A percentile compares a stretch with the other conserved stretches of the same genome.
Conservation (phyloP, 1,140 invertebrate species). For the Argopecten irradians region DNA sequence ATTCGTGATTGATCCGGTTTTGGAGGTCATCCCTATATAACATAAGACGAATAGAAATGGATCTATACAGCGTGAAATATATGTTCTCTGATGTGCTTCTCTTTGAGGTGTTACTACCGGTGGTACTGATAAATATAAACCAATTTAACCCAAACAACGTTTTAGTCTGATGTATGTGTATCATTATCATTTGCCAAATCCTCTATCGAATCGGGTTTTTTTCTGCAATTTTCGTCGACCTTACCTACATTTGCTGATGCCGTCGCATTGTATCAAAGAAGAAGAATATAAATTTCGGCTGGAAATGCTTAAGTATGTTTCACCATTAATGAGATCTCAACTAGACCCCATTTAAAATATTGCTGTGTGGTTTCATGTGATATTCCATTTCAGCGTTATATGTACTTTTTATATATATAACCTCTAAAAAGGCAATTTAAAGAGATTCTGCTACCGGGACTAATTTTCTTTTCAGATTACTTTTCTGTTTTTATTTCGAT, state of each 20-base stretch:
- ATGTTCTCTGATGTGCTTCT: background rate
- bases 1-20: background rate
- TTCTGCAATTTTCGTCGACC: background rate
- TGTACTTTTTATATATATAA: background rate
- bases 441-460: background rate
- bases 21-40: background rate
- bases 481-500: background rate
- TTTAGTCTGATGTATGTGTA: background rate
- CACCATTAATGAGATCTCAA: background rate
- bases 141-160: background rate
- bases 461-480: background rate
- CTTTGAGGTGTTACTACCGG: background rate
- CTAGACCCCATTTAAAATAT: background rate
- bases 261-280: too few relatives aligned
- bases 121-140: background rate
- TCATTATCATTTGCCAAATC: background rate
- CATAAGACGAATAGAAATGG: background rate
- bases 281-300: too few relatives aligned
- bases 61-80: background rate
- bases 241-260: background rate
- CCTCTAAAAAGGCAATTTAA: background rate
- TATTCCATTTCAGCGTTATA: background rate
- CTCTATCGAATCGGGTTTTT: background rate
- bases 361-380: background rate
- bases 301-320: background rate